Evolutionary conservation across 2,888 invertebrate genomes (phyloP), one percentile per base, ranked within the genome.

Genomic region (Anorthoa munda): DNA sequence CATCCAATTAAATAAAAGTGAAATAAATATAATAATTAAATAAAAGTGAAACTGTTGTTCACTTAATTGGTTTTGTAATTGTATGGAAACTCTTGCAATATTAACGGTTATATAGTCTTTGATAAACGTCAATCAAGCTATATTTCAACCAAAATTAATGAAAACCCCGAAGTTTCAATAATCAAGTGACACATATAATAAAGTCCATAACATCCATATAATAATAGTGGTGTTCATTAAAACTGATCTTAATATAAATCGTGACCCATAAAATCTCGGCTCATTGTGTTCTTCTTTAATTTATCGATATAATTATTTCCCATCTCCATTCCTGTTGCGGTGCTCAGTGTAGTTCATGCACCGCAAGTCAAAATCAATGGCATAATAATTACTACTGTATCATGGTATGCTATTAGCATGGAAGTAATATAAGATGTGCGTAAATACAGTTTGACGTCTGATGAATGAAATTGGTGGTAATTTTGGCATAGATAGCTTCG

Each of bases 281-380:
- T 56, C 60, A 55, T 86, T 77, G 75, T 45, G 70, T 68, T 64
- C 56, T 60, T 31, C 12, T 55, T 72, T 58, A 78, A 78, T 84
- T 78, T 84, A 85, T 86, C 86, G 84, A 85, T 75, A 86, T 66
- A 75, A 73, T 83, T 70, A 75, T 76, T 66, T 75, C 79, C 53
- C 82, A 72, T 64, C 77, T 50, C 70, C 5, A 68, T 58, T 69
- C 31, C 65, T 53, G n/a, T 60, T 23, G 84, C 85, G 86, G 79
- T 69, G 31, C 65, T 82, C 82, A 75, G 59, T 86, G 55, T 70
- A 56, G 55, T 85, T 86, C 66, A 85, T 82, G 86, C 86, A 73
- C 86, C 85, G 86, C 78, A 86, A 82, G 82, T 86, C 84, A 85
- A 82, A 84, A 75, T 85, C 79, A 85, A 85, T 86, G 75, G 79